A percentile compares a stretch with the other conserved stretches of the same genome.
Evolutionary conservation across 2,797 vertebrate species (phyloP).

Genomic region (Sebastes matsubarae): DNA sequence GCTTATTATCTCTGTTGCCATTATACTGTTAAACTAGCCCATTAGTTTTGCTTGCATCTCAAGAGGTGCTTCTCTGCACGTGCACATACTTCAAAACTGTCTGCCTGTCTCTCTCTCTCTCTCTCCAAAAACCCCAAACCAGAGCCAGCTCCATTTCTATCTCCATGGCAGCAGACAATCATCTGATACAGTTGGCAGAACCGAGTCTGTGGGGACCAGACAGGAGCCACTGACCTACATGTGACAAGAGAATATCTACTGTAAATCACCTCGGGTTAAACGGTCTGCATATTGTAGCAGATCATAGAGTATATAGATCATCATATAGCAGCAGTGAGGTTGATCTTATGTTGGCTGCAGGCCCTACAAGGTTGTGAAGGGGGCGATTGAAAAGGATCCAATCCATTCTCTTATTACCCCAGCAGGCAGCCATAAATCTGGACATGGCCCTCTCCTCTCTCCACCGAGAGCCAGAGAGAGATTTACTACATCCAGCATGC

Average conservation of each 20-base stretch:
- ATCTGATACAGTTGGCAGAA: slow-evolving; percentile 55
- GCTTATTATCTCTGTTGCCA: slow-evolving; percentile 52
- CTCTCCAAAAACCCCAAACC: background rate
- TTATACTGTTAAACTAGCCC: slow-evolving; percentile 43
- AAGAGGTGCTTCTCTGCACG: slow-evolving; percentile 47
- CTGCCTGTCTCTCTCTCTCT: background rate
- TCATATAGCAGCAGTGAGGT: slow-evolving; percentile 19
- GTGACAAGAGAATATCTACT: slow-evolving; percentile 15
- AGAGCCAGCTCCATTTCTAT: slow-evolving; percentile 39
- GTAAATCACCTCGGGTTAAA: slow-evolving; percentile 25
- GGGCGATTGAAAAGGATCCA: slow-evolving; percentile 38
- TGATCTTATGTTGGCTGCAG: slow-evolving; percentile 22
- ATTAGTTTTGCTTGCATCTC: slow-evolving; percentile 31
- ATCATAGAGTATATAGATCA: slow-evolving; percentile 32
- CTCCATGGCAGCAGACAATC: slow-evolving; percentile 63
- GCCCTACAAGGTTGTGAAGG: slow-evolving; percentile 3
- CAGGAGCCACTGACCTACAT: slow-evolving; percentile 63
- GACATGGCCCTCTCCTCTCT: slow-evolving; percentile 12
- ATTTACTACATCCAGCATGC: slow-evolving; percentile 50
- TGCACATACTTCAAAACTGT: slow-evolving; percentile 43
- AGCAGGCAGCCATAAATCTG: slow-evolving; percentile 61
- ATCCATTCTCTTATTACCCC: slow-evolving; percentile 62
- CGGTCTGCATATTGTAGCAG: slow-evolving; percentile 15
- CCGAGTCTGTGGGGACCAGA: slow-evolving; percentile 35
- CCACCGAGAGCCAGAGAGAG: slow-evolving; percentile 19